Conservation (phyloP, 2,113 vertebrate species). For the Merops nubicus region DNA sequence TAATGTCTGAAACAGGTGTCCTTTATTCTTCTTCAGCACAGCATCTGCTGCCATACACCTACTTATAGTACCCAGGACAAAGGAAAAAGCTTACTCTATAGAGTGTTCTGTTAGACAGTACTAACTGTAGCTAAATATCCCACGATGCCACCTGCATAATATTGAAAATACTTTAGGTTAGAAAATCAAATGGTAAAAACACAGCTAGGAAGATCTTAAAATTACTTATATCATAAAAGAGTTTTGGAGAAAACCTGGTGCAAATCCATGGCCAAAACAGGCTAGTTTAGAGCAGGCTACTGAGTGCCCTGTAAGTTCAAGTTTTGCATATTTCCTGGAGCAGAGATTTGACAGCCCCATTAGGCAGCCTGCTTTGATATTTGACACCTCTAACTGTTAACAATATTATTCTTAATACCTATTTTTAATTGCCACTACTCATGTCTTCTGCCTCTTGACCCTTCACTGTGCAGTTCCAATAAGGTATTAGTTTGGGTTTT, state of each 20-base stretch:
- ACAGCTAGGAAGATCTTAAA: not conserved
- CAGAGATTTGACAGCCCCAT: not conserved
- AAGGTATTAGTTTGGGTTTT: not conserved
- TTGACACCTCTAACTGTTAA: not conserved
- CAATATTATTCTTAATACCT: not conserved
- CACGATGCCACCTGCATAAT: not conserved
- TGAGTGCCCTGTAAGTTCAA: not conserved
- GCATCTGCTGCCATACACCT: not conserved
- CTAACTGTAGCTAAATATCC: not conserved
- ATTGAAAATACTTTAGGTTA: not conserved
- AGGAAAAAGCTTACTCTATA: not conserved
- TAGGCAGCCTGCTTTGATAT: not conserved
- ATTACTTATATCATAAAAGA: not conserved
- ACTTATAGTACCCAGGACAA: not conserved
- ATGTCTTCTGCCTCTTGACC: not conserved
- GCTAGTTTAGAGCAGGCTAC: not conserved
- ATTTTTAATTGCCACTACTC: not conserved
- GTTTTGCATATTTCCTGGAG: not conserved
- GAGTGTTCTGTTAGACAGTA: not conserved
- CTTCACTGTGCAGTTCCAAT: not conserved
- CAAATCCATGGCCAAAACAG: not conserved
- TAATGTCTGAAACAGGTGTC: not conserved
- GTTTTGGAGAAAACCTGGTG: not conserved
- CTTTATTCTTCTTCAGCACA: not conserved
- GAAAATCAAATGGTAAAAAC: not conserved